Evolutionary conservation across 2,888 invertebrate genomes (phyloP).

Genomic region (Torymus texanus): DNA sequence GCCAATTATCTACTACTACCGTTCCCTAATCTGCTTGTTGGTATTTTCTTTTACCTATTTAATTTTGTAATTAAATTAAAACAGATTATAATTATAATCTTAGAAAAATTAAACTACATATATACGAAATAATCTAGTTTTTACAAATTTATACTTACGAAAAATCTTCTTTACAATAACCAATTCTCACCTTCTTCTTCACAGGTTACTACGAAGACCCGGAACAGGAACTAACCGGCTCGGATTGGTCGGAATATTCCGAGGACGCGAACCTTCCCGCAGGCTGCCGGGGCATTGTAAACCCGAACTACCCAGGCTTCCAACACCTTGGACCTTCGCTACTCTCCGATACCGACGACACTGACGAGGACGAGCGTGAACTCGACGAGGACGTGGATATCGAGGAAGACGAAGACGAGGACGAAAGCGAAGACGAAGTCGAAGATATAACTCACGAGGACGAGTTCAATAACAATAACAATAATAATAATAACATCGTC

Average conservation of each 20-base stretch:
- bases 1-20: no score
- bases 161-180: no score
- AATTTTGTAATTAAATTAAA: no score
- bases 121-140: no score
- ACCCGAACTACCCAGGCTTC: slow-evolving; percentile 90
- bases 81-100: no score
- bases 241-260: slow-evolving; percentile 72
- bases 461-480: slow-evolving; percentile 71
- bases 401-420: slow-evolving; percentile 71
- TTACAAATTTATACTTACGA: no score
- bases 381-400: slow-evolving; percentile 63
- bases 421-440: slow-evolving; percentile 76
- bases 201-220: slow-evolving; percentile 60
- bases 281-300: slow-evolving; percentile 84
- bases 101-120: no score
- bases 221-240: slow-evolving; percentile 47
- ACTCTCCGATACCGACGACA: slow-evolving; percentile 75
- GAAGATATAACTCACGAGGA: slow-evolving; percentile 73
- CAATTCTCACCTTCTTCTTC: no score
- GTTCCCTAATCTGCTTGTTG: no score
- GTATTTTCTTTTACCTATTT: no score
- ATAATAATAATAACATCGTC: slow-evolving; percentile 68
- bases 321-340: slow-evolving; percentile 82
- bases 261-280: slow-evolving; percentile 70
- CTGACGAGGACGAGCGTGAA: slow-evolving; percentile 76